A percentile compares a stretch with the other conserved stretches of the same genome.
These are phyloP conservation scores for Lithobates pipiens DNA, from an alignment of 2,797 vertebrate species.

Conservation along the genomic window DNA sequence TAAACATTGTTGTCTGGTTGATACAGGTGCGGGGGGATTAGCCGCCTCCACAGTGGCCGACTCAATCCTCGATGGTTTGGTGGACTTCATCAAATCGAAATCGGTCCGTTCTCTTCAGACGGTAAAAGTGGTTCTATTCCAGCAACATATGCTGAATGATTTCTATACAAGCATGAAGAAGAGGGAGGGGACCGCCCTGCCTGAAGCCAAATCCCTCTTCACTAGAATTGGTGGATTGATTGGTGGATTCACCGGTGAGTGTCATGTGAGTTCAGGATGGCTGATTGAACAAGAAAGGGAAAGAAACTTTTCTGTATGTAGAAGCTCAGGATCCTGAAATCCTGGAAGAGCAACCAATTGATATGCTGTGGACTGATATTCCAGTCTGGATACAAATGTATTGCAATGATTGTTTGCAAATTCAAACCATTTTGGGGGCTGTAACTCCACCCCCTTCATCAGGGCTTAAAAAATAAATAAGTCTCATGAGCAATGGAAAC, in stretches of 20 bases:
- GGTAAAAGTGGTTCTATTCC: constrained; percentile 85
- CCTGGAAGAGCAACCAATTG: background rate
- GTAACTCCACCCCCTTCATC: no score
- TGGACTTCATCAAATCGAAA: constrained; percentile 75
- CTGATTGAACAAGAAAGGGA: no score
- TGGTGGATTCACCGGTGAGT: background rate
- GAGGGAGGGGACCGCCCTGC: constrained; percentile 63
- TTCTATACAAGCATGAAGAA: constrained; percentile 83
- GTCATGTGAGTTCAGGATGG: no score
- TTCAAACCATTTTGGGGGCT: no score
- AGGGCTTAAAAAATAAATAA: no score
- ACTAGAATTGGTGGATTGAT: background rate
- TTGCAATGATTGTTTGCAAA: no score
- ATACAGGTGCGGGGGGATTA: constrained; percentile 77
- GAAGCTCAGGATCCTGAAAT: background rate
- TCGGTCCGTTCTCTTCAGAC: constrained; percentile 72
- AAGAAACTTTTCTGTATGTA: no score
- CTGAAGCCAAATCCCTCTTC: background rate
- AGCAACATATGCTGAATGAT: constrained; percentile 76
- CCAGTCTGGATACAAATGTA: no score
- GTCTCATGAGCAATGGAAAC: no score
- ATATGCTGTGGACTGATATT: background rate
- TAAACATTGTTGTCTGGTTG: background rate
- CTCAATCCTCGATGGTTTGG: constrained; percentile 82
- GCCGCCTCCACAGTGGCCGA: constrained; percentile 79